These are phyloP conservation scores for Drosophila anceps DNA, from an alignment of 2,888 invertebrate species.

Conservation along the genomic window DNA sequence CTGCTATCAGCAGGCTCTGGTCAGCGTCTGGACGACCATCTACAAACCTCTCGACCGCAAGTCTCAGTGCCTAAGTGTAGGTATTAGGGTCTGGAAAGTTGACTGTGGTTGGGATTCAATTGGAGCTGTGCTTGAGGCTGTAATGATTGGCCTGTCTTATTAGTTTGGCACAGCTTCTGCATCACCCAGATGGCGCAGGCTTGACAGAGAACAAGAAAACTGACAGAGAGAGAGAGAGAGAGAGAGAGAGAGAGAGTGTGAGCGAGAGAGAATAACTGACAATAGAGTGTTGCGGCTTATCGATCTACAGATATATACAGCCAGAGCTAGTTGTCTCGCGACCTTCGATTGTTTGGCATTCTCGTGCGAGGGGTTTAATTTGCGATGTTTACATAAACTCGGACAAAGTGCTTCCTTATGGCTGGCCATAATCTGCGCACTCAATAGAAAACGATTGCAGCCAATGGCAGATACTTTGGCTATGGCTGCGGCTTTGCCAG, in stretches of 20 bases:
- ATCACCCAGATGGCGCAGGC: constrained; percentile 3
- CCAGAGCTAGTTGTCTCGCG: neutral
- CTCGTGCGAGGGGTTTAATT: constrained; percentile 36
- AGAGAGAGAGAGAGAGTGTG: neutral
- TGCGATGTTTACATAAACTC: constrained; percentile 71
- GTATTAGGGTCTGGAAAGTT: constrained; percentile 27
- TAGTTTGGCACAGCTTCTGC: constrained; percentile 41
- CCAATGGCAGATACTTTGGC: constrained; percentile 45
- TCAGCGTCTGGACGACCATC: neutral
- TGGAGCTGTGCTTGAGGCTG: constrained; percentile 6
- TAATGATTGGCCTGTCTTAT: constrained; percentile 30
- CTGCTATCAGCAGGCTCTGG: constrained; percentile 40
- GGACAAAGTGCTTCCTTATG: constrained; percentile 69
- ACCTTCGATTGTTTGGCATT: constrained; percentile 38
- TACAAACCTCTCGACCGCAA: constrained; percentile 43
- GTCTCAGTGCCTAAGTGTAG: constrained; percentile 39
- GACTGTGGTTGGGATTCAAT: constrained; percentile 32
- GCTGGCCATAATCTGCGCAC: constrained; percentile 64
- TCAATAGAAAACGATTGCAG: constrained; percentile 51
- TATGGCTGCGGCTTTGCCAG: constrained; percentile 8
- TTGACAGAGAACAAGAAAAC: neutral
- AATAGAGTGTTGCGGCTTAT: constrained; percentile 15
- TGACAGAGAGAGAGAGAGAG: neutral
- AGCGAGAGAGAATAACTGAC: neutral
- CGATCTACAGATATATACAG: constrained; percentile 27